Conservation (phyloP, 2,888 invertebrate genomes). For the Nipponacmea schrenckii region DNA sequence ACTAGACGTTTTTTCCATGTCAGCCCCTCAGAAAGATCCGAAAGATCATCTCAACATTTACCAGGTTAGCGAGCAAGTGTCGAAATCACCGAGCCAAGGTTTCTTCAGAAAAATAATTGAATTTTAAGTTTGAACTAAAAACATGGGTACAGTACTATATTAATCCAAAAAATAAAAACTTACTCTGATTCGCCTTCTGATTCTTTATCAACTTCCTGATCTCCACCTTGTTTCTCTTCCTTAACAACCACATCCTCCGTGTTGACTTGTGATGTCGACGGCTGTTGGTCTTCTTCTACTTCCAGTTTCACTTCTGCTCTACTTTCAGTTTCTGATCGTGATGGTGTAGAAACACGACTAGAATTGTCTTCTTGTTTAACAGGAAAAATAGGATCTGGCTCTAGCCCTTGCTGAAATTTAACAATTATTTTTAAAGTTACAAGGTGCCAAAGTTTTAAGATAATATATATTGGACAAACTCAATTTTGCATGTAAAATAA, state of each 20-base stretch:
- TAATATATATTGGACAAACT: too few relatives aligned
- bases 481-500: too few relatives aligned
- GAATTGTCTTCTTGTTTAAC: constrained; percentile 38
- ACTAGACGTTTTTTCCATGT: too few relatives aligned
- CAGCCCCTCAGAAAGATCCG: too few relatives aligned
- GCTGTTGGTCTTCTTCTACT: background rate
- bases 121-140: too few relatives aligned
- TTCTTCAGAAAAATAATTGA: too few relatives aligned
- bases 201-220: constrained; percentile 8
- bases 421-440: background rate
- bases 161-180: too few relatives aligned
- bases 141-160: too few relatives aligned
- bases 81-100: too few relatives aligned
- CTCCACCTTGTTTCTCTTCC: constrained; percentile 53
- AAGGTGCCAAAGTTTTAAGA: too few relatives aligned
- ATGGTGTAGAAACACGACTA: background rate
- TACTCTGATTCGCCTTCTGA: background rate
- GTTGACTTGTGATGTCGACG: constrained; percentile 19
- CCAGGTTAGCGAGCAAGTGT: too few relatives aligned
- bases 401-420: constrained; percentile 63
- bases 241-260: constrained; percentile 54
- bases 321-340: background rate
- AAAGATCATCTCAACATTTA: too few relatives aligned
- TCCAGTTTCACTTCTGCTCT: background rate
- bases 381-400: constrained; percentile 66